Evolutionary conservation across 2,888 invertebrate species (phyloP), one percentile per base, ranked within the genome.

Genomic region (Acrobeloides nanus): DNA sequence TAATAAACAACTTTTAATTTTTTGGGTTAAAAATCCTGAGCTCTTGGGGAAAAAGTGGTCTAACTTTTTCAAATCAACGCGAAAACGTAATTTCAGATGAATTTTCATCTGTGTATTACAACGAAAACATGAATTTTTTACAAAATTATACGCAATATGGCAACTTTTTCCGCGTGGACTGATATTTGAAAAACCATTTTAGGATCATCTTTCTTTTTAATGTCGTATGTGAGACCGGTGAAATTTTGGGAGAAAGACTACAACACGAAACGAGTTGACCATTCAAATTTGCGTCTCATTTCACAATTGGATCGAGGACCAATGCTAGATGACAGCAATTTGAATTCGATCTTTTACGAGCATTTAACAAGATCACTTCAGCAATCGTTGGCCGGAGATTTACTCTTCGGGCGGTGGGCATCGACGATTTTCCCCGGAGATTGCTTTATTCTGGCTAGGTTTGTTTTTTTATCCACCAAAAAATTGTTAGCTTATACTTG

Each of bases 291-390:
- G 0, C 81, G 93, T 18, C 81, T 97, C 26, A 87, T 89, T 0
- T 87, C 89, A 17, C 95, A 97, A 74, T 77, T 97, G 38, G 95
- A 97, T 61, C 81, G 92, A 38, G 92, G 92, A 15, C 66, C 72
- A n/a, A 62, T 66, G 62, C 40, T 64, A 44, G 72, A 73, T 45
- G 95, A 97, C 75, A 93, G 93, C 76, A 97, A 97, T 76, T 77
- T 97, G 43, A 99, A 97, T 77, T 92, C 93, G 1, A 93, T 99
- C 73, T 99, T 99, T 79, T 97, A 97, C 75, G 97, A 97, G 77
- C 97, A 97, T 75, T 79, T 97, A 41, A 95, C 95, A 0, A 81
- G 93, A 4, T 92, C 92, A 2, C 78, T 97, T 53, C 61, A 61
- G 33, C 34, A 33, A 18, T 48, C 44, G 1, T 41, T 61, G 34